Conservation (phyloP, 2,888 invertebrate species). For the Meiosimyza platycephala region DNA sequence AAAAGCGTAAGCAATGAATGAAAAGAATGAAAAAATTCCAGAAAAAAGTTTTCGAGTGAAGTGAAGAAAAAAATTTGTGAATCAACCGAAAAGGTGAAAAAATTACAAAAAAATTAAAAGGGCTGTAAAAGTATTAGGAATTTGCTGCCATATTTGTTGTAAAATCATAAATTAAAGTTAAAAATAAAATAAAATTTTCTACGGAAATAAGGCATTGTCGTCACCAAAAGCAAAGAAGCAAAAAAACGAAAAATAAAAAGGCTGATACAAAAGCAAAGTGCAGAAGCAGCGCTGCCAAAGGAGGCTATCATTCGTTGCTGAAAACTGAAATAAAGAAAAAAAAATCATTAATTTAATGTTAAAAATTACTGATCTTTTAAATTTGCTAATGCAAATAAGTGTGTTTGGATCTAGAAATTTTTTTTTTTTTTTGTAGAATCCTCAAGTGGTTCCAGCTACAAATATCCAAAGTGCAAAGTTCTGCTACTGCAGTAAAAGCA, state of each 20-base stretch:
- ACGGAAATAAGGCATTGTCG: constrained; percentile 1
- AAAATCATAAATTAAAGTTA: background rate
- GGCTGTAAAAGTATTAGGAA: background rate
- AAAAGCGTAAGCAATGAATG: constrained; percentile 1
- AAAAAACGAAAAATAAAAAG: background rate
- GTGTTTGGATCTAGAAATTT: too few species aligned
- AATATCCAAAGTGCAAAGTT: constrained; percentile 13
- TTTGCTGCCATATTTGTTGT: background rate
- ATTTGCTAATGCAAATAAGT: too few species aligned
- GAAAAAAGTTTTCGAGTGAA: constrained; percentile 1
- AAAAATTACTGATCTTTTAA: too few species aligned
- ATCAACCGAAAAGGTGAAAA: constrained; percentile 11
- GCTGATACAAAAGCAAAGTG: too few species aligned
- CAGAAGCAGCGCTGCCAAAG: too few species aligned
- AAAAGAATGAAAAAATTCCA: constrained; percentile 11
- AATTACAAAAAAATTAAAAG: background rate
- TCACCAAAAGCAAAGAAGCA: background rate
- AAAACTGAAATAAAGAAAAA: too few species aligned
- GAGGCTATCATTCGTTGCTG: too few species aligned
- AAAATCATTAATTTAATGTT: too few species aligned
- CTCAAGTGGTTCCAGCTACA: constrained; percentile 38
- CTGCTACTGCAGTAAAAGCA: background rate
- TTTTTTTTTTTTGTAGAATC: constrained; percentile 18
- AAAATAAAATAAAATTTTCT: background rate
- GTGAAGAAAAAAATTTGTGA: constrained; percentile 18